phyloP scores from a whole-genome alignment of 2,113 vertebrate species.

The Serilophus lunatus region DNA sequence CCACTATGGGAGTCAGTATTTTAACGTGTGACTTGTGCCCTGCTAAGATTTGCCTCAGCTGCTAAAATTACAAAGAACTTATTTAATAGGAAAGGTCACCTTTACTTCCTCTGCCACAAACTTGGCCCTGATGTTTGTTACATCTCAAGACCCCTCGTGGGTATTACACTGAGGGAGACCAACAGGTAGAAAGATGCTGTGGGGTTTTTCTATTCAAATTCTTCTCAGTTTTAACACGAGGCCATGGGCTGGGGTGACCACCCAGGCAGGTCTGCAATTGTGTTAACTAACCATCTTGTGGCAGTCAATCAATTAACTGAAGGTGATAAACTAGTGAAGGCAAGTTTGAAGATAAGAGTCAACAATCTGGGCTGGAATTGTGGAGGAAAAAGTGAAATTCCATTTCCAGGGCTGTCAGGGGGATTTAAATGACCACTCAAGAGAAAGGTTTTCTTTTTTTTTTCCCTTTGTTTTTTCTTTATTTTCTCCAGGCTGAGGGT shows the following conservation, averaged over 20 bases:
- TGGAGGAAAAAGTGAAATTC: slow-evolving; percentile 19
- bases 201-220: not conserved
- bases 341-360: slow-evolving; percentile 30
- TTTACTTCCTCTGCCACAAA: not conserved
- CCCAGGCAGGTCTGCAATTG: not conserved
- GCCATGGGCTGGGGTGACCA: too few relatives aligned
- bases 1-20: not conserved
- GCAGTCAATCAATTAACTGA: slow-evolving; percentile 40
- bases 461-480: slow-evolving; percentile 17
- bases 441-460: slow-evolving; percentile 21
- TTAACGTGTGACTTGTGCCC: not conserved
- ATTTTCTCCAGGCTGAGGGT: slow-evolving; percentile 33
- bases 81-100: not conserved
- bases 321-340: slow-evolving; percentile 31
- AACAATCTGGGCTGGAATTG: slow-evolving; percentile 13
- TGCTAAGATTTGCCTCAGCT: not conserved
- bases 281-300: not conserved
- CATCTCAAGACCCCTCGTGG: not conserved
- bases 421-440: slow-evolving; percentile 37
- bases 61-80: not conserved
- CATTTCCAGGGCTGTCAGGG: slow-evolving; percentile 53
- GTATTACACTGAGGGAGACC: not conserved
- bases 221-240: not conserved
- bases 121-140: not conserved
- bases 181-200: not conserved